Base-by-base conservation (phyloP, 1,140 invertebrate genomes). In the Trypoxylus dichotomus region DNA sequence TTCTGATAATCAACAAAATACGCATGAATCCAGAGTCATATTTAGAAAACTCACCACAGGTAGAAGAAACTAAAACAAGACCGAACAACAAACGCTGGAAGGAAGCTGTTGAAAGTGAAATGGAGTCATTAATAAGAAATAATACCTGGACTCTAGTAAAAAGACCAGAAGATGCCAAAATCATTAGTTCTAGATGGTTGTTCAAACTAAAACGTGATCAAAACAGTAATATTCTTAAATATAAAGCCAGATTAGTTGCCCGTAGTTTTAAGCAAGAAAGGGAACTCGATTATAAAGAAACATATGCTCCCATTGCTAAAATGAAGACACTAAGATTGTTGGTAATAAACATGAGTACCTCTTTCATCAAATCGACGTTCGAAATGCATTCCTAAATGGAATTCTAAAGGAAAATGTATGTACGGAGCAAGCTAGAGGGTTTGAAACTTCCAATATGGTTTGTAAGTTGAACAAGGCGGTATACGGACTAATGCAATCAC, bases 151-250 rank as follows among this genome's bases (percentile, higher is more conserved):
- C 60, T 21, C 25, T 63, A 63, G 19, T 24, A 63, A 27, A n/a
- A 63, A 24, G 19, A 63, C 60, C 60, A 63, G 60, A n/a, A 21
- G 21, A 63, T n/a, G 25, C 19, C 10, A 63, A 27, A 63, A 27
- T 27, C 3, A 63, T 63, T 63, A 27, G 25, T 24, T 24, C 13
- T 63, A 63, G 25, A 63, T 63, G 60, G 60, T 21, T 63, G 60
- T 63, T 63, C 25, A 63, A 63, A n/a, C 13, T 63, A 63, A 63
- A 63, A 27, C 76, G 42, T 68, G 76, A 63, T 63, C 13, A 63
- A 63, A 63, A 63, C 3, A 19, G 25, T 5, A 71, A 78, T 58
- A 77, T 80, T 75, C 27, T 80, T n/a, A n/a, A n/a, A n/a, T n/a
- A n/a, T n/a, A n/a, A n/a, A n/a, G n/a, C n/a, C n/a, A n/a, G n/a